Base-by-base conservation (phyloP, 2,113 vertebrate genomes). In the Bubo blakistoni region DNA sequence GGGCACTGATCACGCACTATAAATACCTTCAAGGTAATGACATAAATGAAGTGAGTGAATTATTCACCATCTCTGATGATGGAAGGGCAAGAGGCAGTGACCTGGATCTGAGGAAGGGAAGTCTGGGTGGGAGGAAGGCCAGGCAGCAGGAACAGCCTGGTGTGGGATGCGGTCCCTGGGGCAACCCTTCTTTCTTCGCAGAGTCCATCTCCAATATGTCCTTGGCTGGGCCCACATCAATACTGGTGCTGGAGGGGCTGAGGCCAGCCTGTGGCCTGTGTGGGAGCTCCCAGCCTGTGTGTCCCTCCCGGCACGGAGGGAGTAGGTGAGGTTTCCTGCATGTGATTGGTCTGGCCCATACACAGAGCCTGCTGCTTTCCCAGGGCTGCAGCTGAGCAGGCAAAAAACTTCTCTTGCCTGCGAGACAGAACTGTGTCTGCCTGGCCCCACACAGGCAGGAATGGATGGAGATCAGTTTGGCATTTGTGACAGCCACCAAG, bases 11-110 rank as follows among this genome's bases (percentile, higher is more conserved):
- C 93, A 76, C 0, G 8, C n/a, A 65, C 97, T 97, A 95, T 97
- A 98, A 98, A 98, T 98, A 97, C 96, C 92, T 98, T 87, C 92
- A 97, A 97, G 92, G 97, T 97, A 98, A 97, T 97, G 97, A 97
- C 97, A 97, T 94, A 97, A 97, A 94, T 93, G 97, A 93, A 96
- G 77, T 96, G 91, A 97, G 97, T 96, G 95, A 98, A 98, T 98
- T 98, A 98, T 97, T 98, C 96, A 97, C 97, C 90, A 84, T 96
- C 86, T 32, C 59, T 71, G 96, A 90, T 22, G 77, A 92, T 95
- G 96, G 62, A 81, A 98, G 97, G 97, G 97, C 94, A 67, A 79
- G 85, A 96, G 97, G 97, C 97, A 96, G 94, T 98, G 98, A 98
- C 97, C 98, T 97, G 96, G 70, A 98, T 98, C 95, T 90, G 94